A percentile compares a stretch with the other conserved stretches of the same genome.
Evolutionary conservation across 2,113 vertebrate genomes (phyloP).

Genomic region (Nicator chloris): DNA sequence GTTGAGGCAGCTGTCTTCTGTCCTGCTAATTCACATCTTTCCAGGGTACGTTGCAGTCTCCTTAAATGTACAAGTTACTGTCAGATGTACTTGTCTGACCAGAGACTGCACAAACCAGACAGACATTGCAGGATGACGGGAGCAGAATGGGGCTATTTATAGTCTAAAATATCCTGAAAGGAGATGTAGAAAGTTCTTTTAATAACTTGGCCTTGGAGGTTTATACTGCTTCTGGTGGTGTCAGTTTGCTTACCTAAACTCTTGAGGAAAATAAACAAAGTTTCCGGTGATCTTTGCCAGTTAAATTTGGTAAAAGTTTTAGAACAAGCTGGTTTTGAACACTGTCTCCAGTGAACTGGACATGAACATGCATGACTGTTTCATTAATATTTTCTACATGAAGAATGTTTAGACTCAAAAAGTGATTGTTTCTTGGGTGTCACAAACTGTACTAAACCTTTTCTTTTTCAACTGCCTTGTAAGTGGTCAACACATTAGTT

Average conservation of each 20-base stretch:
- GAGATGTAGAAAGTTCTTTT: not conserved
- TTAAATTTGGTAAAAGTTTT: not conserved
- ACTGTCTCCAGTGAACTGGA: not conserved
- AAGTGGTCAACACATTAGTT: not conserved
- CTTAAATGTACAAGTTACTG: not conserved
- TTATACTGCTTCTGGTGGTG: not conserved
- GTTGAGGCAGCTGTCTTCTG: not conserved
- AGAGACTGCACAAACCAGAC: not conserved
- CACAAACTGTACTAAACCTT: not conserved
- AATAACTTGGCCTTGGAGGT: not conserved
- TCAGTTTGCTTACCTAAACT: not conserved
- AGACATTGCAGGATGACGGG: not conserved
- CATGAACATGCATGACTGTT: not conserved
- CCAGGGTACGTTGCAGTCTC: not conserved
- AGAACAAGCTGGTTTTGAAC: slow-evolving; percentile 1
- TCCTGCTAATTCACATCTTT: not conserved
- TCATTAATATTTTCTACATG: not conserved
- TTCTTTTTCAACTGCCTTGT: not conserved
- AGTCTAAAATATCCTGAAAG: slow-evolving; percentile 16
- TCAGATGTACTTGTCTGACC: not conserved
- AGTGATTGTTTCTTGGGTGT: not conserved
- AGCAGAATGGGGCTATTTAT: not conserved
- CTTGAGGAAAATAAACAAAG: not conserved
- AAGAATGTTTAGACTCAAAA: not conserved
- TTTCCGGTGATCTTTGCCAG: not conserved